Conservation (phyloP, 2,797 vertebrate genomes). For the Diglossa cyanea region DNA sequence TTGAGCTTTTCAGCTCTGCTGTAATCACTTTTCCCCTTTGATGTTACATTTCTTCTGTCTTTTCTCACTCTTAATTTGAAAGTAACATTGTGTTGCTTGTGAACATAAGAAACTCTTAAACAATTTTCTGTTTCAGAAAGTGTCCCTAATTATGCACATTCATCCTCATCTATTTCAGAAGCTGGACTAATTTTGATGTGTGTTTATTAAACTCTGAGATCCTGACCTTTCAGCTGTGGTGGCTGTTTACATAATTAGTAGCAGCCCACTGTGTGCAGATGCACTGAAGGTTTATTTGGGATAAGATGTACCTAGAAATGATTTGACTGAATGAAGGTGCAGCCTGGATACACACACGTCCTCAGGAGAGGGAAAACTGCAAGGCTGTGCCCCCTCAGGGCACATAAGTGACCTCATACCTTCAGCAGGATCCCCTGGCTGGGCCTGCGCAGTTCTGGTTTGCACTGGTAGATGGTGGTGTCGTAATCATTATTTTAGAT, state of each 20-base stretch:
- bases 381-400: not conserved
- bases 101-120: not conserved
- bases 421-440: not conserved
- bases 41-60: not conserved
- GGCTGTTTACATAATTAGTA: not conserved
- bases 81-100: not conserved
- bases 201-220: not conserved
- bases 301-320: not conserved
- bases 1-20: not conserved
- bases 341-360: accelerated
- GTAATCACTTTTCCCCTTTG: not conserved
- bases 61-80: not conserved
- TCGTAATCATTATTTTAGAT: not conserved
- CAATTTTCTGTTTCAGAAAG: not conserved
- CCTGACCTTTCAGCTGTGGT: not conserved
- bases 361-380: not conserved
- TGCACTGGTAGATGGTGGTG: no score
- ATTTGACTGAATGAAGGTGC: not conserved
- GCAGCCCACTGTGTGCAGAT: not conserved
- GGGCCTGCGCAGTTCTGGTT: no score
- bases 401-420: accelerated
- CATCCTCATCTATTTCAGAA: not conserved
- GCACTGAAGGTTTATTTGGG: not conserved
- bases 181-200: not conserved
- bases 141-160: accelerated